Conservation (phyloP, 1,140 invertebrate species). For the Bombus picipes region DNA sequence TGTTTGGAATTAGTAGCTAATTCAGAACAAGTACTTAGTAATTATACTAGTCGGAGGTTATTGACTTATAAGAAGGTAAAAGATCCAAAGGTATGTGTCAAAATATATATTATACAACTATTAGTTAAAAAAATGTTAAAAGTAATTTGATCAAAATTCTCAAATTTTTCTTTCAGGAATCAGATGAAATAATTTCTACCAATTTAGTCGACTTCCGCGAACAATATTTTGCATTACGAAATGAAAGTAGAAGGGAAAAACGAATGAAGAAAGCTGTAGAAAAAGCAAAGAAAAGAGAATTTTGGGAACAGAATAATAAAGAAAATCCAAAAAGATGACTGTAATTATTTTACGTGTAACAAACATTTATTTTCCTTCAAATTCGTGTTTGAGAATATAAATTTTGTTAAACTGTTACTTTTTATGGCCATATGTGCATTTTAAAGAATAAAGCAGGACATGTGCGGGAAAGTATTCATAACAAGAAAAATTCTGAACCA, state of each 20-base stretch:
- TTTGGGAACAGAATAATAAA: slow-evolving; percentile 74
- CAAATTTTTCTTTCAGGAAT: slow-evolving; percentile 60
- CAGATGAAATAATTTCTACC: slow-evolving; percentile 72
- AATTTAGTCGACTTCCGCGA: slow-evolving; percentile 83
- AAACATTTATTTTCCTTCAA: slow-evolving; percentile 47
- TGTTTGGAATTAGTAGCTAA: slow-evolving; percentile 91
- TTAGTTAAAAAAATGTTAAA: slow-evolving; percentile 27
- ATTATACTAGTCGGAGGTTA: slow-evolving; percentile 90
- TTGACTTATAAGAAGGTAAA: slow-evolving; percentile 93
- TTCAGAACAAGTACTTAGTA: slow-evolving; percentile 93
- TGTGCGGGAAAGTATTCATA: slow-evolving; percentile 24
- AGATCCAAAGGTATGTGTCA: slow-evolving; percentile 80
- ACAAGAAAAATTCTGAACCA: background rate
- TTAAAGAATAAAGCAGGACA: slow-evolving; percentile 6
- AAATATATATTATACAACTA: slow-evolving; percentile 25
- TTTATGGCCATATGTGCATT: background rate
- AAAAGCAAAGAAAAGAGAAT: slow-evolving; percentile 72
- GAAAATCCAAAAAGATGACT: slow-evolving; percentile 62
- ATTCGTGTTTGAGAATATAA: slow-evolving; percentile 26
- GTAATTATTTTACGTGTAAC: slow-evolving; percentile 37
- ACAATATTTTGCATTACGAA: slow-evolving; percentile 86
- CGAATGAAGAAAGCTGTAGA: slow-evolving; percentile 73
- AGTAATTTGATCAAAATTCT: slow-evolving; percentile 50
- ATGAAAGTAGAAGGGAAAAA: slow-evolving; percentile 85
- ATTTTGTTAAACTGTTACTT: slow-evolving; percentile 13